Evolutionary conservation across 2,113 vertebrate genomes (phyloP).

Genomic region (Petrocephalus microphthalmus): DNA sequence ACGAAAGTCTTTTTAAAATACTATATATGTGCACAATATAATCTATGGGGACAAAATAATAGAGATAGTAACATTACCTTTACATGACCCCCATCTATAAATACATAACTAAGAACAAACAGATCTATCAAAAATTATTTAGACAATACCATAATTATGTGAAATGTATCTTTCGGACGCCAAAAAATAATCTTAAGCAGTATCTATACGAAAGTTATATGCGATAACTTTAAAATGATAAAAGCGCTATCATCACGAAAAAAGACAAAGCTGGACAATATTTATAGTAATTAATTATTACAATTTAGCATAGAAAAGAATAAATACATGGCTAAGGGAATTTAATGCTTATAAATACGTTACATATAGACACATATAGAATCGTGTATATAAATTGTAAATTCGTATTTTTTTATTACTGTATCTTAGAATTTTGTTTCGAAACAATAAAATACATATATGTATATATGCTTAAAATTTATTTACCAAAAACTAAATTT

Average conservation of each 20-base stretch:
- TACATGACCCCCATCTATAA: neutral
- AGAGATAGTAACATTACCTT: neutral
- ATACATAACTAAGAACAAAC: neutral
- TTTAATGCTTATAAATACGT: too few species aligned
- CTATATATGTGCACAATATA: neutral
- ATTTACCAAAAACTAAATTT: neutral
- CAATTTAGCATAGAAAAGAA: neutral
- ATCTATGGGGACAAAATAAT: neutral
- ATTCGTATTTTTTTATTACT: neutral
- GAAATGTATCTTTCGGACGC: neutral
- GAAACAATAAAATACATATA: neutral
- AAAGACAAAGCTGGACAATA: neutral
- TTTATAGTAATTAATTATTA: neutral
- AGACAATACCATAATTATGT: neutral
- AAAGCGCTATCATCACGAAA: neutral
- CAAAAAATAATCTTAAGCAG: too few species aligned
- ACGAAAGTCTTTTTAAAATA: neutral
- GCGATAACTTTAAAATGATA: neutral
- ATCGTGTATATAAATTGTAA: neutral
- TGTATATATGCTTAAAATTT: neutral
- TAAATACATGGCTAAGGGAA: neutral
- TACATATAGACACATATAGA: too few species aligned
- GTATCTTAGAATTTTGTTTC: neutral
- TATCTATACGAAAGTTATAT: neutral
- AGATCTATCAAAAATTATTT: neutral